phyloP scores from a whole-genome alignment of 2,797 vertebrate species.

The Miichthys miiuy region DNA sequence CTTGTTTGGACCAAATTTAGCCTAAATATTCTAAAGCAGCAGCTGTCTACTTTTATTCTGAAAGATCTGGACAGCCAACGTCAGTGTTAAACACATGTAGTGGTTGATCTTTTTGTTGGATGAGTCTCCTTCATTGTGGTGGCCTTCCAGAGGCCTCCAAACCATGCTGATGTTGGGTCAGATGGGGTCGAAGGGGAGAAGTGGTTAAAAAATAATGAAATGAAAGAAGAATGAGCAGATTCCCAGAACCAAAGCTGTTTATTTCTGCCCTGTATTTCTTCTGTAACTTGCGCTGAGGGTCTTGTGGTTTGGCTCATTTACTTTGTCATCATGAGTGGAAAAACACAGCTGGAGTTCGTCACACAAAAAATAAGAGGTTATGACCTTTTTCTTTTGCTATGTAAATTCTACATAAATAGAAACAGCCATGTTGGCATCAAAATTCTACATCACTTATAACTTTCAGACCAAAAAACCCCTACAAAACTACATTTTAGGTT shows the following conservation, averaged over 20 bases:
- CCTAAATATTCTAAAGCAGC: background rate
- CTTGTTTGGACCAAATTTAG: slow-evolving; percentile 15
- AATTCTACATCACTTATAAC: background rate
- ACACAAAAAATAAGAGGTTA: background rate
- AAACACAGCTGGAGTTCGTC: slow-evolving; percentile 9
- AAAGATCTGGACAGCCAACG: background rate
- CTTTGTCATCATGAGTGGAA: background rate
- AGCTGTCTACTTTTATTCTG: slow-evolving; percentile 6
- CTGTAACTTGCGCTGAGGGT: background rate
- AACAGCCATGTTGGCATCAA: background rate
- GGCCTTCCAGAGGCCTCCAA: slow-evolving; percentile 20
- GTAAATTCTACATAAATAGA: slow-evolving; percentile 10
- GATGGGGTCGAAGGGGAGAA: background rate
- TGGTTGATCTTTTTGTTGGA: background rate
- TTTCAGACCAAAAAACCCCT: slow-evolving; percentile 8
- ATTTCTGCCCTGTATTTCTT: background rate
- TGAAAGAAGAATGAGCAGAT: background rate
- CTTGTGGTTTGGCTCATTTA: background rate
- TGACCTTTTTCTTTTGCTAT: background rate
- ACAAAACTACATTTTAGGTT: background rate
- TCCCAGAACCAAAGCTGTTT: background rate
- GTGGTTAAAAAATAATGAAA: background rate
- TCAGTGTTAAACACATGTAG: background rate
- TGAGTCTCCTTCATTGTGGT: background rate
- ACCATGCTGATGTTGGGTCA: slow-evolving; percentile 6